Base-by-base conservation (phyloP, 2,888 invertebrate species). In the Lithophane semibrunnea region DNA sequence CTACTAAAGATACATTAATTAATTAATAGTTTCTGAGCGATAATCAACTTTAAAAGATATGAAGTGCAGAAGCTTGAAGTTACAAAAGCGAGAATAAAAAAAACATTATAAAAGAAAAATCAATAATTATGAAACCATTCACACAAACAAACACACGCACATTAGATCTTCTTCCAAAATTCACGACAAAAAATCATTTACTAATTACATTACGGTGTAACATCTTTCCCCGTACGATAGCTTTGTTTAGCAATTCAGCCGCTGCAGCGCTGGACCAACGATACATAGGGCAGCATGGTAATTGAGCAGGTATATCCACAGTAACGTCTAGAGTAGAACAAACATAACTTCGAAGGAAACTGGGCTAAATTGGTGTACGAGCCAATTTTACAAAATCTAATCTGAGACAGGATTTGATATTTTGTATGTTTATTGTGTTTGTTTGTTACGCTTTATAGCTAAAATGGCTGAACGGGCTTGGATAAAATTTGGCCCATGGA, bases 211-310 rank as follows among this genome's bases (percentile, higher is more conserved):
- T 16, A 44, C n/a, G 44, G 44, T 80, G 79, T 71, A 21, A 80
- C 18, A 54, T 1, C 1, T 0, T 9, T 18, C 42, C 3, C 4
- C 16, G 29, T 37, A 61, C 52, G 16, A 60, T 24, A 54, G 68
- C 77, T 74, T 82, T 81, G 72, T 77, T 69, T 52, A 74, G 37
- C 56, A 24, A 77, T 82, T 75, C 58, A 69, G 72, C 47, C 68
- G 56, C 69, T 65, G 64, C 29, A 56, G 44, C 74, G 69, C 69
- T 73, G 56, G 18, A 42, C 44, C 47, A 52, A 61, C 47, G n/a
- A 52, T 54, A 74, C 61, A 65, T 58, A 52, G 63, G 52, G 29
- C 74, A 63, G 65, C 52, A 42, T 18, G 18, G 69, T 78, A 78
- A 77, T 75, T 82, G 82, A 69, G 44, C 10, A 16, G n/a, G 66